Evolutionary conservation across 2,113 vertebrate genomes (phyloP), one percentile per base, ranked within the genome.

Genomic region (Rhea americana): DNA sequence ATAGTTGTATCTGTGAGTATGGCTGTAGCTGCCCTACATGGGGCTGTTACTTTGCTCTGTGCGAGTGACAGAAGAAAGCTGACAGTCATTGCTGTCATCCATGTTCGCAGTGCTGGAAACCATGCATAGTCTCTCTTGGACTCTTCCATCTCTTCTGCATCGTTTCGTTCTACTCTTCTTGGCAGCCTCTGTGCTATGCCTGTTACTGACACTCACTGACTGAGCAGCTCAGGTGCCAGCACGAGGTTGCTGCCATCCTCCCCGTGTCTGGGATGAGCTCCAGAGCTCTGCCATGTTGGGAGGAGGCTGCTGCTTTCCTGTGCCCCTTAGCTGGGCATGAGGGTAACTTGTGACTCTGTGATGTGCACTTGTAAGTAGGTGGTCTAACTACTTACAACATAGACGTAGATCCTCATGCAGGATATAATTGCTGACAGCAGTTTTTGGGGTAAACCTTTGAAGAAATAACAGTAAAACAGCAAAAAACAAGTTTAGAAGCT

Each of bases 201-300:
- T 1, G 0, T 82, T 66, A 10, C 24, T 61, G 68, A 62, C 45
- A 18, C 21, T 6, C 7, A 1, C 2, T 15, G 50, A 26, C 45
- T 32, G 13, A 58, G 17, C 0, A 7, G 6, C 48, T 83, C 14
- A 56, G 13, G 39, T 2, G 1, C 22, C 66, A 28, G 32, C 58
- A 66, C 6, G 41, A 37, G 5, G 47, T 58, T 0, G 1, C 11
- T 62, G n/a, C 41, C 6, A 43, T 5, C 13, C 10, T 32, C 37
- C 15, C 58, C 55, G 17, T 58, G 68, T 28, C 11, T 8, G 25
- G 19, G 48, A 35, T 0, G 0, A 67, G 8, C n/a, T 86, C 18
- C 37, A 10, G 47, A 82, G 56, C 39, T 85, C 75, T 85, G 22
- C 30, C 39, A 28, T 39, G 48, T 43, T 65, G 75, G 65, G 18